phyloP scores from a whole-genome alignment of 2,797 vertebrate species.

The Falco columbarius region DNA sequence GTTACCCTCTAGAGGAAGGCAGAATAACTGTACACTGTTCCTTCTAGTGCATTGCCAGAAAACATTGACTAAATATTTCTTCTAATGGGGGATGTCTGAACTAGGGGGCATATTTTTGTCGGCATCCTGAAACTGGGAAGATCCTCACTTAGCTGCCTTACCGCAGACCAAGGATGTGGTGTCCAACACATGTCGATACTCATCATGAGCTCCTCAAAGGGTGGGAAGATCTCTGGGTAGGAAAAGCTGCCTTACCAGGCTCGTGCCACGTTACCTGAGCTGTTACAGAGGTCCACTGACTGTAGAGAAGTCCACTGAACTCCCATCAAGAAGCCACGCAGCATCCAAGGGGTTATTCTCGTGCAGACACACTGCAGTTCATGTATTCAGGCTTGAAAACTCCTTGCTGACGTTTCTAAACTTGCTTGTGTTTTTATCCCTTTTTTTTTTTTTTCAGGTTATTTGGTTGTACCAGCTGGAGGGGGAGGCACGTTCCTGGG shows the following conservation, averaged over 20 bases:
- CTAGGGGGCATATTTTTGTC: not conserved
- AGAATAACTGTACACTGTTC: not conserved
- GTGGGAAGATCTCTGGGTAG: not conserved
- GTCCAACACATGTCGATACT: not conserved
- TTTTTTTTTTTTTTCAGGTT: constrained; percentile 76
- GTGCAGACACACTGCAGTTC: not conserved
- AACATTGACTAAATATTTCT: not conserved
- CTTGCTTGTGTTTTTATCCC: not conserved
- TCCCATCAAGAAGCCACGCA: not conserved
- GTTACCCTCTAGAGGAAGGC: constrained; percentile 50
- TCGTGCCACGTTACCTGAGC: not conserved
- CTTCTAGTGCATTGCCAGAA: not conserved
- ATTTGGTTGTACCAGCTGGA: constrained; percentile 92
- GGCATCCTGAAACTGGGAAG: not conserved
- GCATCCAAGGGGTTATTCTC: not conserved
- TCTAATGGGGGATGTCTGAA: not conserved
- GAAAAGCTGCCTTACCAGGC: not conserved
- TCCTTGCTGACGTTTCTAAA: not conserved
- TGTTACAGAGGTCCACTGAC: not conserved
- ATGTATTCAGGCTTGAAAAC: not conserved
- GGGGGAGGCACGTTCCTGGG: constrained; percentile 94
- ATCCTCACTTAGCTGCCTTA: fast-evolving
- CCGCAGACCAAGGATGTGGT: not conserved
- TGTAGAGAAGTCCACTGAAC: not conserved
- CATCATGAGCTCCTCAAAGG: not conserved